Conservation (phyloP, 1,140 invertebrate genomes). For the Diabrotica virgifera region DNA sequence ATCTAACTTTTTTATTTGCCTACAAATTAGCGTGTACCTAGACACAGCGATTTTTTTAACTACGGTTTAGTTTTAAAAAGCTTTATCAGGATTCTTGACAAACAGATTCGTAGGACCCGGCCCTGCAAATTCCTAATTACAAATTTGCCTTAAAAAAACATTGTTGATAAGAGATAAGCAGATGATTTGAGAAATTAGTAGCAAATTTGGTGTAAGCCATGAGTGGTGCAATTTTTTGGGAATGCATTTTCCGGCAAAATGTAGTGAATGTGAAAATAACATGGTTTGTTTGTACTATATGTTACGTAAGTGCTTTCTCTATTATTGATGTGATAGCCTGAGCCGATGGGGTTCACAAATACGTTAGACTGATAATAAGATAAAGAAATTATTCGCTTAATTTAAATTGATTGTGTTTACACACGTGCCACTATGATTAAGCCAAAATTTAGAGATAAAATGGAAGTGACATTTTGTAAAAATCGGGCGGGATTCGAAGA, state of each 20-base stretch:
- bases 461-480: neutral
- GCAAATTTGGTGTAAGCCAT: neutral
- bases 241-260: slow-evolving; percentile 1
- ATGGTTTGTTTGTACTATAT: neutral
- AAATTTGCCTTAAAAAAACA: neutral
- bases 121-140: neutral
- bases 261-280: neutral
- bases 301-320: neutral
- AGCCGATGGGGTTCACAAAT: neutral
- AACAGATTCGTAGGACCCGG: too few relatives aligned
- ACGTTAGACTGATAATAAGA: neutral
- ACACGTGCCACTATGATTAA: neutral
- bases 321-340: neutral
- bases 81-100: too few relatives aligned
- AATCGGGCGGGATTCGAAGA: neutral
- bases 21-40: too few relatives aligned
- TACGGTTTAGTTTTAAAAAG: too few relatives aligned
- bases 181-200: neutral
- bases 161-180: neutral
- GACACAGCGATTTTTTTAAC: too few relatives aligned
- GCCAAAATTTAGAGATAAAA: neutral
- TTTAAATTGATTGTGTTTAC: neutral
- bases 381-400: neutral
- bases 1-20: too few relatives aligned
- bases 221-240: neutral